phyloP scores from a whole-genome alignment of 2,797 vertebrate species.

The Artibeus lituratus region DNA sequence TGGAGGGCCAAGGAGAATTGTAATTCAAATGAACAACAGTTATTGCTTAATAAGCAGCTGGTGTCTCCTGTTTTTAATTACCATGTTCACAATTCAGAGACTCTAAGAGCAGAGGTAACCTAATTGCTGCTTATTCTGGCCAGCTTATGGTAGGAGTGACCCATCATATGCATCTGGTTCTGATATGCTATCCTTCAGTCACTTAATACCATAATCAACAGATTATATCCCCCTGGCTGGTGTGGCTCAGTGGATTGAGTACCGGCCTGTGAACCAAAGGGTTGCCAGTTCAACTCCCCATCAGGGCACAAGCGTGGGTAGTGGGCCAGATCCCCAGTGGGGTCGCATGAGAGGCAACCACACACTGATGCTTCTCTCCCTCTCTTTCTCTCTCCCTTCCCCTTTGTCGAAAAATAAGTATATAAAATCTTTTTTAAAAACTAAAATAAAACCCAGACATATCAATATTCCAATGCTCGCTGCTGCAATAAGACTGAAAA shows the following conservation, averaged over 20 bases:
- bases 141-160: conserved; percentile 53
- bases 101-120: conserved; percentile 31
- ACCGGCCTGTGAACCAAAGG: too few relatives aligned
- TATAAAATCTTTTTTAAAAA: too few relatives aligned
- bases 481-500: conserved; percentile 15
- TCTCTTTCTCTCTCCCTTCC: too few relatives aligned
- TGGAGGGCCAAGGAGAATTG: conserved; percentile 72
- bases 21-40: conserved; percentile 78
- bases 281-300: too few relatives aligned
- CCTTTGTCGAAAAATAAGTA: too few relatives aligned
- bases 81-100: conserved; percentile 33
- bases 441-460: background rate
- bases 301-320: too few relatives aligned
- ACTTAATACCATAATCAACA: conserved; percentile 27
- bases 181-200: conserved; percentile 8
- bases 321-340: too few relatives aligned
- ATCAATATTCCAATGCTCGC: background rate
- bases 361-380: too few relatives aligned
- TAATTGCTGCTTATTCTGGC: conserved; percentile 60
- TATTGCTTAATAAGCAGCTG: conserved; percentile 70
- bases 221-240: background rate
- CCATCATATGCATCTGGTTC: conserved; percentile 9
- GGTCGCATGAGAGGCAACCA: too few relatives aligned
- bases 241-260: too few relatives aligned
- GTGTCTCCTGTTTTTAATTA: conserved; percentile 54